Conservation (phyloP, 2,113 vertebrate genomes). For the Galbula dea region DNA sequence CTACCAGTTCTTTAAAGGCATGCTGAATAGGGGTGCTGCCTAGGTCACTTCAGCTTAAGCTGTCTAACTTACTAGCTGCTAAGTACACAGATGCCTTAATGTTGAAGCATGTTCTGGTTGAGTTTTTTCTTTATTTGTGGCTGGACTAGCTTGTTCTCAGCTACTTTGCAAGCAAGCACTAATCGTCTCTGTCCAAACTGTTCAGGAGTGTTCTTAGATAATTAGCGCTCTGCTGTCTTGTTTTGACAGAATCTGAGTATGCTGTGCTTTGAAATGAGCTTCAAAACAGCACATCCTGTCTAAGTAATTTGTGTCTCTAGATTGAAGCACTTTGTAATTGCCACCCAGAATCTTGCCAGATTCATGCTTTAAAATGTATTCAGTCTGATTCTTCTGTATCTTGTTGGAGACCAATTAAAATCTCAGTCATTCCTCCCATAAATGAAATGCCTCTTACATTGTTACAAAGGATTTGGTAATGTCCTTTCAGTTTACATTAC, state of each 20-base stretch:
- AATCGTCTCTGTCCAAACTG: neutral
- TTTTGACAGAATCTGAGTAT: slow-evolving; percentile 20
- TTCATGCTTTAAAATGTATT: neutral
- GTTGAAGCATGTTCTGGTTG: neutral
- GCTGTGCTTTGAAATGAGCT: neutral
- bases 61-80: neutral
- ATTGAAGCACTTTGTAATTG: neutral
- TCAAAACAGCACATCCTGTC: neutral
- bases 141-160: neutral
- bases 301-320: neutral
- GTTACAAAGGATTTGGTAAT: neutral
- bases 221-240: slow-evolving; percentile 7
- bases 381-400: neutral
- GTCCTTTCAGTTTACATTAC: neutral
- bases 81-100: neutral
- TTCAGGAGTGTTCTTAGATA: neutral
- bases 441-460: neutral
- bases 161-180: neutral
- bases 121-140: neutral
- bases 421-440: neutral
- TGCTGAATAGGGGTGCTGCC: neutral
- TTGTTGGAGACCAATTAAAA: neutral
- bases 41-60: neutral
- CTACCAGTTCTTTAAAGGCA: neutral
- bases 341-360: neutral